A percentile compares a stretch with the other conserved stretches of the same genome.
Evolutionary conservation across 2,113 vertebrate genomes (phyloP).

Genomic region (Perca flavescens): DNA sequence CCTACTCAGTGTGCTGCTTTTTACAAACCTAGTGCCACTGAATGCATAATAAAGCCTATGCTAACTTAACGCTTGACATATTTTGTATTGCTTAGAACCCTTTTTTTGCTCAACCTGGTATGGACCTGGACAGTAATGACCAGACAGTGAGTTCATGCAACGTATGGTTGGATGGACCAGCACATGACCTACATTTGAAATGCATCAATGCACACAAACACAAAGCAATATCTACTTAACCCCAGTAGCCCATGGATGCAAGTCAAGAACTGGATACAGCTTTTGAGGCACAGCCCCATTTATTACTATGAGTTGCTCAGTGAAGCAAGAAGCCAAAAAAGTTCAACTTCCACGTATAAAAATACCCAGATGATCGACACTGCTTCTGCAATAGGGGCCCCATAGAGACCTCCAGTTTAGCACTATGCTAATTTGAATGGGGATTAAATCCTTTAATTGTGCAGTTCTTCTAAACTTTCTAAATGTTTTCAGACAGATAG

Average conservation of each 20-base stretch:
- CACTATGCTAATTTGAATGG: too few species aligned
- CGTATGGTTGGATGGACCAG: slow-evolving; percentile 9
- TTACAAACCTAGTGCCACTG: slow-evolving; percentile 13
- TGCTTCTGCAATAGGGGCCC: too few species aligned
- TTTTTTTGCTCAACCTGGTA: slow-evolving; percentile 35
- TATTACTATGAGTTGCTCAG: too few species aligned
- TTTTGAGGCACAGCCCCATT: too few species aligned
- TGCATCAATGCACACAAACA: slow-evolving; percentile 12
- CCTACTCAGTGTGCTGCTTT: slow-evolving; percentile 2
- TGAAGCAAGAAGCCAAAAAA: too few species aligned
- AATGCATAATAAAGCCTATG: slow-evolving; percentile 52
- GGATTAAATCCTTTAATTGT: too few species aligned
- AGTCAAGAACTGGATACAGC: too few species aligned
- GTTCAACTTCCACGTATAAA: too few species aligned
- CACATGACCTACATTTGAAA: slow-evolving; percentile 31
- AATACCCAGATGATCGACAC: too few species aligned
- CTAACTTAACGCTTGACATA: slow-evolving; percentile 52
- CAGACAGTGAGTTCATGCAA: slow-evolving; percentile 4
- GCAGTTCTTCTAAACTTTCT: too few species aligned
- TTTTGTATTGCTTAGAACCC: slow-evolving; percentile 38
- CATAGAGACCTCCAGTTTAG: too few species aligned
- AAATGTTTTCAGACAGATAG: too few species aligned
- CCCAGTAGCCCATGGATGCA: neutral
- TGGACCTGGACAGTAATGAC: slow-evolving; percentile 19
- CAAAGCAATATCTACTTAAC: slow-evolving; percentile 38